Base-by-base conservation (phyloP, 2,797 vertebrate genomes). In the Chloroceryle amazona region DNA sequence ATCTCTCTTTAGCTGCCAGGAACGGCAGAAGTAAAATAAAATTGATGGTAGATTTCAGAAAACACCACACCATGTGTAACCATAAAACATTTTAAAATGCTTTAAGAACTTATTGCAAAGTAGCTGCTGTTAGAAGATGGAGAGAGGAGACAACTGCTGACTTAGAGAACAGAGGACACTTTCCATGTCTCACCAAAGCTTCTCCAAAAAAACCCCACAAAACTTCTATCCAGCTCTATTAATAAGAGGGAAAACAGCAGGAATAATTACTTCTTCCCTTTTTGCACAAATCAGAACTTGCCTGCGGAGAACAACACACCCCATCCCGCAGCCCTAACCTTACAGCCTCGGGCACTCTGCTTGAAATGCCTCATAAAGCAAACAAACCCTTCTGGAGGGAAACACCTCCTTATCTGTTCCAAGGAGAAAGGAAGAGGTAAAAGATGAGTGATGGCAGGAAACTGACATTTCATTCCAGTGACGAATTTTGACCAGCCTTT, bases 241-340 rank as follows among this genome's bases (percentile, higher is more conserved):
- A 82, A 22, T 3, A 5, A 90, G 44, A 61, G 49, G 87, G 75
- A 90, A 93, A 96, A 85, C 70, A 92, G 87, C 81, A 90, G 17
- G 31, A 62, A 41, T 44, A 83, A 94, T 82, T 0, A 79, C 66
- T 84, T 68, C 42, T 83, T 89, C 82, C 89, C 87, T 78, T 75
- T 73, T 94, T 62, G 41, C 71, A 85, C 93, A 94, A 72, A 90
- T 96, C 90, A 89, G 90, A 76, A 89, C 81, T 79, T 94, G 90
- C 86, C 61, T 84, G 52, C 19, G 0, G 61, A 85, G 86, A 92
- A 93, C 71, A 93, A 85, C 76, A 68, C 15, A 3, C 73, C 67
- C 70, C 3, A 12, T 81, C 76, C 70, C 26, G 3, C 10, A 55
- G 93, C 16, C 0, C 75, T 90, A 94, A 87, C 83, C 93, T 91